phyloP scores from a whole-genome alignment of 2,888 invertebrate genomes.

The Tanytarsus gracilentus region DNA sequence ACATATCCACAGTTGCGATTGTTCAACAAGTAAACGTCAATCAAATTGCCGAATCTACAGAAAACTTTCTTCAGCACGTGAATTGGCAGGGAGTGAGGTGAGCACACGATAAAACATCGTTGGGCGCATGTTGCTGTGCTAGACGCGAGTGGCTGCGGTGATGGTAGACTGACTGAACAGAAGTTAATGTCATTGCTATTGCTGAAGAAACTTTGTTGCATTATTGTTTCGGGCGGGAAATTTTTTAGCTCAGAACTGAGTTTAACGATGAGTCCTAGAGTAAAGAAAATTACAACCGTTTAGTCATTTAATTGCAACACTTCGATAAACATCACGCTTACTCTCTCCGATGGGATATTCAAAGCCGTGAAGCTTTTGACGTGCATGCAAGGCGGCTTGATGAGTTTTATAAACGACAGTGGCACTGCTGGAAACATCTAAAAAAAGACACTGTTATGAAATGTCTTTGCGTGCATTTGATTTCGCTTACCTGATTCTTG shows the following conservation, averaged over 20 bases:
- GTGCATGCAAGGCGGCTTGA: slow-evolving; percentile 54
- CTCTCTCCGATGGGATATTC: slow-evolving; percentile 85
- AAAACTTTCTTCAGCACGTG: slow-evolving; percentile 78
- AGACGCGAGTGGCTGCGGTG: slow-evolving; percentile 57
- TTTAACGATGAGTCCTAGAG: slow-evolving; percentile 36
- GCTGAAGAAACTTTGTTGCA: slow-evolving; percentile 34
- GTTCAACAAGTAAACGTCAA: slow-evolving; percentile 80
- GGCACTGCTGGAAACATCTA: slow-evolving; percentile 43
- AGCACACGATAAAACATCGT: slow-evolving; percentile 57
- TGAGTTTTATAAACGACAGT: slow-evolving; percentile 62
- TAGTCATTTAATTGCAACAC: slow-evolving; percentile 47
- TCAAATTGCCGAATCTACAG: slow-evolving; percentile 80
- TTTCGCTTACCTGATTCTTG: slow-evolving; percentile 38
- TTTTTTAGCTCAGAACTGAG: slow-evolving; percentile 14
- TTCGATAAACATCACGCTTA: background rate
- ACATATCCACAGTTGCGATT: slow-evolving; percentile 91
- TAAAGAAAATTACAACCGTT: background rate
- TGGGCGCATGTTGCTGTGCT: slow-evolving; percentile 59
- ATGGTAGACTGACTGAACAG: slow-evolving; percentile 63
- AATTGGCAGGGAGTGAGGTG: slow-evolving; percentile 46
- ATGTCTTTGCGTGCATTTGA: slow-evolving; percentile 42
- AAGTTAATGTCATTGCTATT: slow-evolving; percentile 37
- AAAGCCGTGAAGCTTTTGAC: slow-evolving; percentile 79
- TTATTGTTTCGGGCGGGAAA: slow-evolving; percentile 32
- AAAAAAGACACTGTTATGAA: too few species aligned